Evolutionary conservation across 2,797 vertebrate species (phyloP), one percentile per base, ranked within the genome.

Genomic region (Pipistrellus nathusii): DNA sequence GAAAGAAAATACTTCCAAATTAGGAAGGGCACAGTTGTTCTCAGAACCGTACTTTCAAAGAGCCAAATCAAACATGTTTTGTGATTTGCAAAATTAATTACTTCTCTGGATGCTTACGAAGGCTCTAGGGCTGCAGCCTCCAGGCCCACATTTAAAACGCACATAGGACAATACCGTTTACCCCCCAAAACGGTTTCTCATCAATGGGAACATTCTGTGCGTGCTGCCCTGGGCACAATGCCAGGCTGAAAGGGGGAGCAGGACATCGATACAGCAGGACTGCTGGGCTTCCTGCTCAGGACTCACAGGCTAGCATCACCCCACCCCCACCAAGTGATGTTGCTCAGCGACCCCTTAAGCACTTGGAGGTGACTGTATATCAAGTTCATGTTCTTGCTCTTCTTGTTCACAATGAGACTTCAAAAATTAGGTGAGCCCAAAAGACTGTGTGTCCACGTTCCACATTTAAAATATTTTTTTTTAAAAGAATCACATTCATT

Each of bases 1-100:
- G 92, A 92, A 81, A 88, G 82, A 96, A 97, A 96, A 93, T 95
- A 95, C 95, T 92, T 91, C 95, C 96, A 97, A 97, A 97, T 97
- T 97, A 97, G 96, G 96, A 93, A 95, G 35, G 69, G 83, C 57
- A 27, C 44, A 12, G 55, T 80, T 64, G 23, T 64, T 73, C 88
- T 86, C 82, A 66, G 78, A 92, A 57, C 68, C 71, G 12, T 46
- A 81, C 75, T 38, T 93, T 84, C 23, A 0, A 84, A 85, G 93
- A 88, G 78, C 62, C 15, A 69, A 93, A 90, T 35, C 53, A 82
- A 93, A 64, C 44, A 38, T 12, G 4, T 77, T 77, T 88, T 48
- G 53, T 68, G 76, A 81, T 90, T 94, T 86, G 62, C 32, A 81
- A 76, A 88, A 90, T 90, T 92, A 87, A 71, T 92, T 94, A 55